phyloP scores from a whole-genome alignment of 2,113 vertebrate genomes.

The Pluvialis apricaria region DNA sequence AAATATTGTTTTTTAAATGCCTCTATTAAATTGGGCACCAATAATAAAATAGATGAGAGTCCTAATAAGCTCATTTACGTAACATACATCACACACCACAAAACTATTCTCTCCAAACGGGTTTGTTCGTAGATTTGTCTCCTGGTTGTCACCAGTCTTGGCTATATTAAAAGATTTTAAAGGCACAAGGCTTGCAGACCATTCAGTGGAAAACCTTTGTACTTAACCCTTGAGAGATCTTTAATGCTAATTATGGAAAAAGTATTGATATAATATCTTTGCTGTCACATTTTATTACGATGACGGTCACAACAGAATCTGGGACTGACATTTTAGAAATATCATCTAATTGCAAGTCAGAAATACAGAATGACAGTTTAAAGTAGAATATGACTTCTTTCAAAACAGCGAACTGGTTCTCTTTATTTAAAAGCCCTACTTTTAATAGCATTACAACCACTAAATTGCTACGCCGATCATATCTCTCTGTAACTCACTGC shows the following conservation, averaged over 20 bases:
- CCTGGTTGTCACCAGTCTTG: conserved; percentile 66
- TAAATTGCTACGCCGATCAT: conserved; percentile 47
- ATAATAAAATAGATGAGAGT: conserved; percentile 84
- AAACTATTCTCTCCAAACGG: conserved; percentile 73
- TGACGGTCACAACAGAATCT: conserved; percentile 73
- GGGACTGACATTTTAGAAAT: conserved; percentile 75
- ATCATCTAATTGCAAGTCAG: conserved; percentile 76
- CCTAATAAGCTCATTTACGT: conserved; percentile 83
- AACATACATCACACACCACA: conserved; percentile 77
- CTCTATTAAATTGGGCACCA: conserved; percentile 82
- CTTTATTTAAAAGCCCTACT: conserved; percentile 62
- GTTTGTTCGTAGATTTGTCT: conserved; percentile 75
- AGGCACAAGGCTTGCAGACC: conserved; percentile 63
- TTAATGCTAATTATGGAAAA: conserved; percentile 89
- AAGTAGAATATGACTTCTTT: conserved; percentile 73
- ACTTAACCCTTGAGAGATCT: conserved; percentile 83
- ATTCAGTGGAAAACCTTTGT: conserved; percentile 70
- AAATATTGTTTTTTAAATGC: conserved; percentile 88
- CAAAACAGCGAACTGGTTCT: conserved; percentile 62
- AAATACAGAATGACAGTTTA: conserved; percentile 76
- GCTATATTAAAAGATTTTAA: conserved; percentile 70
- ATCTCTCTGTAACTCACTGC: conserved; percentile 13
- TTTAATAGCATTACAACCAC: conserved; percentile 56
- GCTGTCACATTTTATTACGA: conserved; percentile 88
- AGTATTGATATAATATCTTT: conserved; percentile 89